Evolutionary conservation across 2,113 vertebrate genomes (phyloP).

Genomic region (Cricetomys ansorgei): DNA sequence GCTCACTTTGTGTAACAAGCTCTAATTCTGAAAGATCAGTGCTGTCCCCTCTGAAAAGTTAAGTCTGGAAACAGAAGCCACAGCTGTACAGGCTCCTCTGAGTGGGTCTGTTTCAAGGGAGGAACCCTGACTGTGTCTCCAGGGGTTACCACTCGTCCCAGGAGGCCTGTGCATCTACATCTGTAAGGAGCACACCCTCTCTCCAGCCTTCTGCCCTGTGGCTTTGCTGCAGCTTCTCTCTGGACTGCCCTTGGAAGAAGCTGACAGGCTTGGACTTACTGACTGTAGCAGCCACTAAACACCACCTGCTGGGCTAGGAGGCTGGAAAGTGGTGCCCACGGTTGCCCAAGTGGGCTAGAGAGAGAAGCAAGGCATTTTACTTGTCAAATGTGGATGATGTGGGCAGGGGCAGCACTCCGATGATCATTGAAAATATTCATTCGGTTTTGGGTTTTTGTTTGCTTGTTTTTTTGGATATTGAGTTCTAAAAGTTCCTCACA

Average conservation of each 20-base stretch:
- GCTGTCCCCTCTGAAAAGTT: neutral
- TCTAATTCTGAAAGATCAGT: neutral
- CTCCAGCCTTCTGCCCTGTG: neutral
- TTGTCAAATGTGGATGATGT: neutral
- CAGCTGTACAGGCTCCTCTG: neutral
- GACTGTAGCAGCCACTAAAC: conserved; percentile 7
- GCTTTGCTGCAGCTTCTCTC: neutral
- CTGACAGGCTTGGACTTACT: neutral
- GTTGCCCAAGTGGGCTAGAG: neutral
- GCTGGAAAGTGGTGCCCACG: neutral
- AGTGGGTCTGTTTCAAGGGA: neutral
- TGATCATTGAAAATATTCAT: neutral
- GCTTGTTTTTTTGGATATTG: neutral
- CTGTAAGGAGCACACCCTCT: neutral
- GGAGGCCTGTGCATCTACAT: conserved; percentile 13
- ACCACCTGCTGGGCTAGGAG: neutral
- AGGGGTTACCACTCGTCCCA: neutral
- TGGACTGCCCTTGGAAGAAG: neutral
- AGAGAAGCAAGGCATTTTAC: neutral
- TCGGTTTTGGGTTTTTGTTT: too few species aligned
- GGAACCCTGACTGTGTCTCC: neutral
- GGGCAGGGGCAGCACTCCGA: neutral
- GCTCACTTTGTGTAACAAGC: neutral
- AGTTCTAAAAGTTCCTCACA: neutral
- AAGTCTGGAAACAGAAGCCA: neutral